phyloP scores from a whole-genome alignment of 2,113 vertebrate genomes.

The Bufo gargarizans region DNA sequence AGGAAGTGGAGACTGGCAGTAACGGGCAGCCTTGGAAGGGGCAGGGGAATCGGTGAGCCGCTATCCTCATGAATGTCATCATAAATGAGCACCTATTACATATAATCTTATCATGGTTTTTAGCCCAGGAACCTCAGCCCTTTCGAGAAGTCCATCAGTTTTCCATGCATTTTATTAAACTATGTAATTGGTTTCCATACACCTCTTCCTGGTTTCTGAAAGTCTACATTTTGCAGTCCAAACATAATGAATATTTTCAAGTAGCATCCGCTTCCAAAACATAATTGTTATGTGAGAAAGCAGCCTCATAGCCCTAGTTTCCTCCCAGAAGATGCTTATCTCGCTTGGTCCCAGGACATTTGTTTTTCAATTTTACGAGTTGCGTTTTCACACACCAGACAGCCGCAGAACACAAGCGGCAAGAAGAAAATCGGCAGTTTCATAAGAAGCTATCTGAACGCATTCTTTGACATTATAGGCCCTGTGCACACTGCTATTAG shows the following conservation, averaged over 20 bases:
- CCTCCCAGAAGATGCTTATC: conserved; percentile 10
- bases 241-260: neutral
- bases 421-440: neutral
- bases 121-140: too few relatives aligned
- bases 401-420: neutral
- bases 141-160: too few relatives aligned
- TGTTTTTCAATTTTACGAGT: conserved; percentile 1
- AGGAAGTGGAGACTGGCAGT: too few relatives aligned
- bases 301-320: neutral
- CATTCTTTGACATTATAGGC: neutral
- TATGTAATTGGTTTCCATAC: too few relatives aligned
- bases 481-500: neutral
- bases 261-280: conserved; percentile 5
- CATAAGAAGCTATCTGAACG: neutral
- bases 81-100: too few relatives aligned
- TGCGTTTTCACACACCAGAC: neutral
- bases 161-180: too few relatives aligned
- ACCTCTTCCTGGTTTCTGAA: neutral
- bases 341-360: neutral
- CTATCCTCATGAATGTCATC: too few relatives aligned
- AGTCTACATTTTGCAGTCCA: neutral
- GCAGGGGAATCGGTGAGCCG: too few relatives aligned
- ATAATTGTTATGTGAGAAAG: conserved; percentile 27
- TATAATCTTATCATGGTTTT: too few relatives aligned
- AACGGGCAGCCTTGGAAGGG: too few relatives aligned